Conservation (phyloP, 2,888 invertebrate species). For the Phalera bucephala region DNA sequence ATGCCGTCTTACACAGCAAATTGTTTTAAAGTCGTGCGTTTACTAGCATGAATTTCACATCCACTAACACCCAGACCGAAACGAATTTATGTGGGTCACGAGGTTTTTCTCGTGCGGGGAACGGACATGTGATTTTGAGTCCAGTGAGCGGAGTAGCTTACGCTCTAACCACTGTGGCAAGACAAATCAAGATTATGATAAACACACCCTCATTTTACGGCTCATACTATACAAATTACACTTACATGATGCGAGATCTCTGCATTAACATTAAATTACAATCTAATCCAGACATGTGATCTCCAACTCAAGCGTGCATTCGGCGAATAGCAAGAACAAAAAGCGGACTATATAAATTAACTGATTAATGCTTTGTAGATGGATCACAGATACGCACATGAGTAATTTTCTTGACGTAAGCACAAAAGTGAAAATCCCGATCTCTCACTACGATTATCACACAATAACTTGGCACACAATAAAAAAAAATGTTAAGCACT, state of each 20-base stretch:
- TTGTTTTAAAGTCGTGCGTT: no score
- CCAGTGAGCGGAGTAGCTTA: no score
- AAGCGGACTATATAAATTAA: conserved; percentile 14
- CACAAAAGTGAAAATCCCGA: conserved; percentile 72
- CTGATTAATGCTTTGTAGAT: conserved; percentile 11
- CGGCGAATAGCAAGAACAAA: conserved; percentile 5
- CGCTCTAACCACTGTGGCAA: no score
- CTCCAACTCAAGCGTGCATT: conserved; percentile 8
- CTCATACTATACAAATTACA: no score
- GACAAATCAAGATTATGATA: no score
- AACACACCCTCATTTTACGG: no score
- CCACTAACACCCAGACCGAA: no score
- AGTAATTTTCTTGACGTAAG: conserved; percentile 36
- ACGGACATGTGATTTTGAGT: no score
- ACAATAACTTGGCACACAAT: conserved; percentile 48
- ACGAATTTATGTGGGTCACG: no score
- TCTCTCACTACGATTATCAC: conserved; percentile 65
- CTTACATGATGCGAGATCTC: conserved; percentile 24
- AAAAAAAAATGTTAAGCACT: conserved; percentile 53
- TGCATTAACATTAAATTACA: conserved; percentile 26
- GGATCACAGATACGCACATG: conserved; percentile 29
- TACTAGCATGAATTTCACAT: no score
- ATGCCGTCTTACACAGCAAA: no score
- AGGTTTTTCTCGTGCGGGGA: no score
- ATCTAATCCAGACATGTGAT: conserved; percentile 19